These are phyloP conservation scores for Onychomys torridus DNA, from an alignment of 2,797 vertebrate genomes.

Conservation along the genomic window DNA sequence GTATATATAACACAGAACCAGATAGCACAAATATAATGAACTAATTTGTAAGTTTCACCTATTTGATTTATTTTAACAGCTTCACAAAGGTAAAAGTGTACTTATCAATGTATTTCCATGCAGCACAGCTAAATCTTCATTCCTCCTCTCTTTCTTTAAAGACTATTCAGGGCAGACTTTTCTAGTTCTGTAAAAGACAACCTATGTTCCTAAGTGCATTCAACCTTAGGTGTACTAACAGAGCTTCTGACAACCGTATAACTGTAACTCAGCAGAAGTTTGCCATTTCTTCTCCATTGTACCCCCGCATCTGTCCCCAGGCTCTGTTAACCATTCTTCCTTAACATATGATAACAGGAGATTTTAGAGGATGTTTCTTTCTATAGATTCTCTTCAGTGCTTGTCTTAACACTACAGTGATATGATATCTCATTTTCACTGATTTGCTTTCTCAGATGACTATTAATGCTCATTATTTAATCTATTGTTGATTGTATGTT, in stretches of 20 bases:
- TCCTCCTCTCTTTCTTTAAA: neutral
- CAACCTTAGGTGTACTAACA: neutral
- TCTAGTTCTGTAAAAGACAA: neutral
- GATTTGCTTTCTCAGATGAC: neutral
- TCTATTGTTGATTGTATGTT: neutral
- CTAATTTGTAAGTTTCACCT: neutral
- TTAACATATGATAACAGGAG: neutral
- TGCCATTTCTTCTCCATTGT: too few species aligned
- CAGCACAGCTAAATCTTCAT: neutral
- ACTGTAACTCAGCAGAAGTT: neutral
- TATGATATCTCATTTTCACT: neutral
- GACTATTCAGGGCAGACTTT: neutral
- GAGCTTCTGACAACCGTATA: neutral
- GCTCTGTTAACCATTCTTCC: neutral
- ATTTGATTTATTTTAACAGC: neutral
- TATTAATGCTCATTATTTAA: neutral
- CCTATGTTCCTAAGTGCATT: neutral
- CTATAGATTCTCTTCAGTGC: neutral
- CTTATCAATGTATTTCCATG: neutral
- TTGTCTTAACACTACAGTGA: neutral
- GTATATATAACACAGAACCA: too few species aligned
- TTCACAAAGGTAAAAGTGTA: too few species aligned
- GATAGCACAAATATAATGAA: neutral
- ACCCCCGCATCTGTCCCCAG: rapidly evolving
- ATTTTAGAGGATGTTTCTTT: neutral